Evolutionary conservation across 1,140 invertebrate species (phyloP), one percentile per base, ranked within the genome.

Genomic region (Bombus consobrinus): DNA sequence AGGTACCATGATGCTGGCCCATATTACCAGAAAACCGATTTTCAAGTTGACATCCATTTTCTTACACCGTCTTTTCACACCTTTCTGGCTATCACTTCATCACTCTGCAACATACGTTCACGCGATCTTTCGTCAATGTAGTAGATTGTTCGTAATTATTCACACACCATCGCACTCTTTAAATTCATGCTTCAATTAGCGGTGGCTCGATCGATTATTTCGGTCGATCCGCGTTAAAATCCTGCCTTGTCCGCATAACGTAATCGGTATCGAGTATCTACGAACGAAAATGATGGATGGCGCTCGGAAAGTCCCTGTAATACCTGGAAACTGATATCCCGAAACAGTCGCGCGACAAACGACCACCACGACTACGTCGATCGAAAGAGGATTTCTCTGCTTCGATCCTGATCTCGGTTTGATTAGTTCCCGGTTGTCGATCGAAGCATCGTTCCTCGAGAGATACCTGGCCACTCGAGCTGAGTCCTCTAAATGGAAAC

Each of bases 401-500:
- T 37, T 80, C 32, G 76, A 87, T 32, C 25, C 66, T 39, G 75
- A 41, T 53, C 66, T 64, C 74, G 87, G 66, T 83, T 64, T 86
- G 88, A 89, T 89, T 86, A 86, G 88, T 88, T 69, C 74, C n/a
- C 47, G 87, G 59, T 62, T 83, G 59, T 79, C 76, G 68, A 89
- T 87, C 88, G 80, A 32, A 34, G 53, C 59, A 73, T 85, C 59
- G 69, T 39, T 73, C 28, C n/a, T 37, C 37, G 43, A 81, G 69
- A 69, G 81, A 74, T 87, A 85, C 57, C 87, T 75, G 75, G 41
- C 72, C 81, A 66, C 77, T 71, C 64, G 77, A 39, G 72, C 28
- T n/a, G 81, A 83, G 79, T 85, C 87, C 91, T 93, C 91, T 90
- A 93, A 93, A 92, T 92, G 91, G 87, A 90, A 92, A 91, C 91